These are phyloP conservation scores for Battus philenor DNA, from an alignment of 1,140 invertebrate genomes.

Conservation along the genomic window DNA sequence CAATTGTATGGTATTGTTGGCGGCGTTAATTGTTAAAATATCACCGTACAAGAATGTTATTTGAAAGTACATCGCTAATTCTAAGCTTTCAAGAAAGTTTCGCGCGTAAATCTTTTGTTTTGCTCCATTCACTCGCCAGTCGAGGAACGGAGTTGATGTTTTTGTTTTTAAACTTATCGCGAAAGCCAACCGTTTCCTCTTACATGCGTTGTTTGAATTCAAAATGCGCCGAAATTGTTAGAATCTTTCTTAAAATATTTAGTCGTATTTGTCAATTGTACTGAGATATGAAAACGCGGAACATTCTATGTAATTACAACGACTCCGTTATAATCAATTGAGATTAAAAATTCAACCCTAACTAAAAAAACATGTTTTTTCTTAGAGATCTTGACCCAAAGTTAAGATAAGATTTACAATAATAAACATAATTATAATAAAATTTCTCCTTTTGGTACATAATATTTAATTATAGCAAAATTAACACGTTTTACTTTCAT, in stretches of 20 bases:
- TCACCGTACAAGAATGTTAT: not conserved
- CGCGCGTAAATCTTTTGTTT: slow-evolving; percentile 12
- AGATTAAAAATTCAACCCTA: too few relatives aligned
- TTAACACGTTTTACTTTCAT: too few relatives aligned
- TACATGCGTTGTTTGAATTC: slow-evolving; percentile 5
- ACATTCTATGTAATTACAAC: too few relatives aligned
- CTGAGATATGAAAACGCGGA: too few relatives aligned
- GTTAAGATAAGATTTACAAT: too few relatives aligned
- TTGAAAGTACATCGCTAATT: slow-evolving; percentile 7
- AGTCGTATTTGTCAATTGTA: too few relatives aligned
- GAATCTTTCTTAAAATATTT: not conserved
- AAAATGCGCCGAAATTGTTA: not conserved
- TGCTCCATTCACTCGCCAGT: slow-evolving; percentile 1
- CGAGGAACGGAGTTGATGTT: slow-evolving; percentile 10
- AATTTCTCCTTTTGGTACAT: too few relatives aligned
- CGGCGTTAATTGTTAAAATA: slow-evolving; percentile 13
- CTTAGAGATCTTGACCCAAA: too few relatives aligned
- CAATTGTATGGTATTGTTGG: slow-evolving; percentile 13
- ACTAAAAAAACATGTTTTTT: too few relatives aligned
- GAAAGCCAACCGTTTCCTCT: not conserved
- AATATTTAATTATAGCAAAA: too few relatives aligned
- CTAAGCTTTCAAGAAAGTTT: slow-evolving; percentile 5
- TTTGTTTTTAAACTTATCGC: slow-evolving; percentile 8
- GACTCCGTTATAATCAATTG: too few relatives aligned
- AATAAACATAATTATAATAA: too few relatives aligned